Evolutionary conservation across 2,888 invertebrate genomes (phyloP), one percentile per base, ranked within the genome.

Genomic region (Pammene fasciana): DNA sequence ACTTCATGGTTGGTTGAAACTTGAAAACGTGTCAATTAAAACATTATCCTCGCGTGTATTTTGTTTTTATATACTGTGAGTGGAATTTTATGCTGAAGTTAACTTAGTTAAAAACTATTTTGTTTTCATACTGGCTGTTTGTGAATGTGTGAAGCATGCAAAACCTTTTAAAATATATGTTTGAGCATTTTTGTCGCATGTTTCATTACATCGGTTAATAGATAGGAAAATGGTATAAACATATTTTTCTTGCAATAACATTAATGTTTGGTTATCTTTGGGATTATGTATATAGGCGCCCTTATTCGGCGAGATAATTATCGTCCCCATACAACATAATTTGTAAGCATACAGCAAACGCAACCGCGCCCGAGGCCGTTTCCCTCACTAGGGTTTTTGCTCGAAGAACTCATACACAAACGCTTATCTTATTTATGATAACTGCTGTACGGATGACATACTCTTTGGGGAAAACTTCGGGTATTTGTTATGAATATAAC

Each of bases 401-500:
- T 78, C 78, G 78, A 83, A 80, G 78, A 77, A 76, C 81, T 76
- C 75, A 73, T 75, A 86, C 84, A 84, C 78, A 70, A 80, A 75
- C 74, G 83, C 84, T 88, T 88, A 89, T 89, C 88, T 86, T 85
- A 81, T 87, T 86, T 86, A 83, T 79, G 82, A 84, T 85, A 84
- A 84, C 84, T 85, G 81, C 83, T 82, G 78, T 71, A 72, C 74
- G 73, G 66, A 75, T 77, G 79, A 76, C 77, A 76, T 78, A 79
- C 80, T 79, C 82, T 82, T 83, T 76, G 72, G 82, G 85, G 82
- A 80, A 74, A 83, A 82, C 78, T 81, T 82, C 72, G 78, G 72
- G 62, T 68, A 71, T 71, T 67, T 72, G 67, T 72, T 71, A 71
- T 74, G 70, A 74, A 68, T 72, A 73, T 46, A 70, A 70, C 46